phyloP scores from a whole-genome alignment of 2,888 invertebrate genomes.

The Piscicola geometra region DNA sequence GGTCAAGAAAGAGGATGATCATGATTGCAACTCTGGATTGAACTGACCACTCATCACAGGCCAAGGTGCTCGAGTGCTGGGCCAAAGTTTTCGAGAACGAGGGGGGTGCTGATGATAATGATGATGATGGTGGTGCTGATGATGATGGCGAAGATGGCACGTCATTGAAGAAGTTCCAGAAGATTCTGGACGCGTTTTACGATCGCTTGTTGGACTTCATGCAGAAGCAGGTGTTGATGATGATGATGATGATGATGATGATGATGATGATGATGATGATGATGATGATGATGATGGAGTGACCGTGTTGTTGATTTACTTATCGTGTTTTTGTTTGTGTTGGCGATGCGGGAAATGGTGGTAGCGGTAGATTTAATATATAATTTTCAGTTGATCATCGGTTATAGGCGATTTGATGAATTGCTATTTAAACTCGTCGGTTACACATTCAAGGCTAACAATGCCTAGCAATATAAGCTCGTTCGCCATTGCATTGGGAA shows the following conservation, averaged over 20 bases:
- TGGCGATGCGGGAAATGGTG: no score
- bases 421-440: no score
- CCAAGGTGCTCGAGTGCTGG: slow-evolving; percentile 60
- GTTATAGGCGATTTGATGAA: no score
- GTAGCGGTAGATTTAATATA: no score
- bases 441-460: neutral
- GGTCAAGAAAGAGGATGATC: no score
- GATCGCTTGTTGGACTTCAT: neutral
- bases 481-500: neutral
- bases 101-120: neutral
- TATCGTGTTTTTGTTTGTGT: no score
- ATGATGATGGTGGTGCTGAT: neutral
- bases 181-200: neutral
- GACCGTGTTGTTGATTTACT: no score
- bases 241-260: slow-evolving; percentile 33
- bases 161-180: neutral
- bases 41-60: slow-evolving; percentile 53
- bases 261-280: slow-evolving; percentile 24
- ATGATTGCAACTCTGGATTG: no score
- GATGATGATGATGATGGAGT: slow-evolving; percentile 29
- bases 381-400: no score
- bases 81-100: slow-evolving; percentile 59
- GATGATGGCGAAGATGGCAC: neutral
- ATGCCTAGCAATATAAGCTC: neutral
- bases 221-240: slow-evolving; percentile 18